Evolutionary conservation across 2,888 invertebrate species (phyloP).

Genomic region (Rugalucina vietnamica): DNA sequence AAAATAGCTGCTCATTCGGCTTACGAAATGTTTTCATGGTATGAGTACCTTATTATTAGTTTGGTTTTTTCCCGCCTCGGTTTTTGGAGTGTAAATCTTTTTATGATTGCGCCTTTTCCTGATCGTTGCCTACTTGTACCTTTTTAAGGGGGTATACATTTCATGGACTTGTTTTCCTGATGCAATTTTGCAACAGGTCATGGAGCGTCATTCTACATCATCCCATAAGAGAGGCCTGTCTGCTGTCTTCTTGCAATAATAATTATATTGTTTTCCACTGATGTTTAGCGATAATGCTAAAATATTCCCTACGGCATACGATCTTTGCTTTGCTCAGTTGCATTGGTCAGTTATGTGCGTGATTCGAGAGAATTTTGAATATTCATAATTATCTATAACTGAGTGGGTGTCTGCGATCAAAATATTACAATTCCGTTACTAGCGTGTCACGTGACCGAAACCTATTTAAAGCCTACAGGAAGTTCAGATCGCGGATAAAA

Average conservation of each 20-base stretch:
- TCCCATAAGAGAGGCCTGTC: not conserved
- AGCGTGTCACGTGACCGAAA: conserved; percentile 36
- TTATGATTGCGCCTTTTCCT: too few relatives aligned
- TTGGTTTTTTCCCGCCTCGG: too few relatives aligned
- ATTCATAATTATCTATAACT: conserved; percentile 13
- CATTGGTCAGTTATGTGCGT: conserved; percentile 12
- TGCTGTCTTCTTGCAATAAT: not conserved
- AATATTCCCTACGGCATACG: not conserved
- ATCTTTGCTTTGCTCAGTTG: not conserved
- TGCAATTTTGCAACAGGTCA: too few relatives aligned
- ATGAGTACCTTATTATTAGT: too few relatives aligned
- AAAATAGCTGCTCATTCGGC: too few relatives aligned
- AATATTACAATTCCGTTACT: not conserved
- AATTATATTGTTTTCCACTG: not conserved
- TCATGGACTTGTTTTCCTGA: too few relatives aligned
- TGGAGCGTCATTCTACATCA: too few relatives aligned
- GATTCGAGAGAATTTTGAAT: not conserved
- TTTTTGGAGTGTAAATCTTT: too few relatives aligned
- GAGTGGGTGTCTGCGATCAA: conserved; percentile 5
- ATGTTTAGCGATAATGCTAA: not conserved
- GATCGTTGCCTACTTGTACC: too few relatives aligned
- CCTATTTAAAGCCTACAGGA: conserved; percentile 43
- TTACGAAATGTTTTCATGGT: too few relatives aligned
- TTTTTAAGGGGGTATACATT: too few relatives aligned
- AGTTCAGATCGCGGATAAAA: conserved; percentile 1